Percentiles rank a stretch among this genome's conserved stretches.
phyloP scores from a whole-genome alignment of 2,113 vertebrate species.

The Tricholaema leucomelas region DNA sequence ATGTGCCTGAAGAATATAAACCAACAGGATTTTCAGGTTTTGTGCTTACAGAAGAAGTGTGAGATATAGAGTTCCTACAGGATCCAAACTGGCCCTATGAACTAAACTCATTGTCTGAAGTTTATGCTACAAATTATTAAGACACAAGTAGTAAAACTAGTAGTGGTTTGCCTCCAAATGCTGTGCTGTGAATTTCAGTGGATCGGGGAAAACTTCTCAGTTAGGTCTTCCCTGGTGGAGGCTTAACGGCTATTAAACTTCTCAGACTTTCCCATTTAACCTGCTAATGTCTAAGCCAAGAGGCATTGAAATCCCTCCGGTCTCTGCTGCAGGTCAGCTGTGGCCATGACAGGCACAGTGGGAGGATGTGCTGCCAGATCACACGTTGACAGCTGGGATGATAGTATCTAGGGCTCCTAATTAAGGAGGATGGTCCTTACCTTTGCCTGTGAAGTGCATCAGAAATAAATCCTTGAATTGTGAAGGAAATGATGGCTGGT shows the following conservation, averaged over 20 bases:
- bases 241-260: neutral
- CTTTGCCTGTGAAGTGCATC: neutral
- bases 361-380: fast-evolving
- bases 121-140: neutral
- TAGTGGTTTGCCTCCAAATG: neutral
- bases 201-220: neutral
- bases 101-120: neutral
- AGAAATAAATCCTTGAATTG: neutral
- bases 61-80: neutral
- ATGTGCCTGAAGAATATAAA: neutral
- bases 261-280: neutral
- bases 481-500: neutral
- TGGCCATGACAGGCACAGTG: no score
- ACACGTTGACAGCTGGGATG: neutral
- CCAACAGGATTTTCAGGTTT: neutral
- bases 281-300: neutral
- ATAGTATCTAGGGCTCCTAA: fast-evolving
- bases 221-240: neutral
- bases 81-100: neutral
- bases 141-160: neutral
- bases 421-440: neutral
- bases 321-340: fast-evolving
- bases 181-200: neutral
- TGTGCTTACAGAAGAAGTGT: neutral
- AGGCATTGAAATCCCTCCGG: neutral